phyloP scores from a whole-genome alignment of 2,797 vertebrate species.

The Anguilla megastoma region DNA sequence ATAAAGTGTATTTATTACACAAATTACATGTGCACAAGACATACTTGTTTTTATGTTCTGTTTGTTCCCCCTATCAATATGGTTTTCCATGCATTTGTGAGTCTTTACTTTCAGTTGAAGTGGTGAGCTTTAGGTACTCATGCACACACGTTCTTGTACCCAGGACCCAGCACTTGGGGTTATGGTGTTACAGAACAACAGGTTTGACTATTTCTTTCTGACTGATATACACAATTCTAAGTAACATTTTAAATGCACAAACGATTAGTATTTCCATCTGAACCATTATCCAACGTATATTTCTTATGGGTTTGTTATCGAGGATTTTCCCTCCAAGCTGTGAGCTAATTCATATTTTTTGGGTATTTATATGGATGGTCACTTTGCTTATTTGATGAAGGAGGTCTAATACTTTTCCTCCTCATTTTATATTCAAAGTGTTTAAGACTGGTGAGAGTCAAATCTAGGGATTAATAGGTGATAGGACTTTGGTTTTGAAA shows the following conservation, averaged over 20 bases:
- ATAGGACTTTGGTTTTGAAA: neutral
- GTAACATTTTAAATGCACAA: neutral
- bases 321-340: neutral
- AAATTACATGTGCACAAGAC: neutral
- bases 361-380: neutral
- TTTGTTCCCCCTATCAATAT: neutral
- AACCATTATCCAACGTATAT: neutral
- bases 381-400: neutral
- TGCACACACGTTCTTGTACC: neutral
- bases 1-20: conserved; percentile 16
- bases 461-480: conserved; percentile 24
- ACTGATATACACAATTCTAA: neutral
- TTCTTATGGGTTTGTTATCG: neutral
- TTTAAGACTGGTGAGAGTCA: conserved; percentile 69
- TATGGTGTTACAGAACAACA: neutral
- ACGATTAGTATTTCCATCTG: neutral
- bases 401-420: neutral
- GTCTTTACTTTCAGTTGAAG: neutral
- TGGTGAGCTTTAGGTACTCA: neutral
- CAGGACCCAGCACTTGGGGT: neutral
- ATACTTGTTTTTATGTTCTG: neutral
- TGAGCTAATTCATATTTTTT: neutral
- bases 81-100: neutral
- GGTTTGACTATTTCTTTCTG: neutral
- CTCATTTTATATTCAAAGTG: conserved; percentile 17